A percentile compares a stretch with the other conserved stretches of the same genome.
Evolutionary conservation across 2,888 invertebrate species (phyloP).

Genomic region (Drosophila ezoana): DNA sequence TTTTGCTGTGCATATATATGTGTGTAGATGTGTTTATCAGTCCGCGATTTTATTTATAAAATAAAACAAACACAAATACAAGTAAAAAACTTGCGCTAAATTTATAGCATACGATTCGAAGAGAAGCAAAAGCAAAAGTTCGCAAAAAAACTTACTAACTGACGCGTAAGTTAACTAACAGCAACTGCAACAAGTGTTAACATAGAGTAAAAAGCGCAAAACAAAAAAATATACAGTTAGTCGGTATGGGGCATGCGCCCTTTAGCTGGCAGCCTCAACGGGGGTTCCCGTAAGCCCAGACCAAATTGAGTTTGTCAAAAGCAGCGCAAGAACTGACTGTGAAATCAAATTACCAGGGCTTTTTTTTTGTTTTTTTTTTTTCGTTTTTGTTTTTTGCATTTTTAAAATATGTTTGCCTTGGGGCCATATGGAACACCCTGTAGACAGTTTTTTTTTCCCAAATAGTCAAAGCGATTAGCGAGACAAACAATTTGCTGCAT

Average conservation of each 20-base stretch:
- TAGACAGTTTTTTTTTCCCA: background rate
- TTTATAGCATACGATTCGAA: background rate
- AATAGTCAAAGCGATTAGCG: constrained; percentile 7
- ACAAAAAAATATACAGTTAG: constrained; percentile 7
- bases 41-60: constrained; percentile 3
- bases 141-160: constrained; percentile 3
- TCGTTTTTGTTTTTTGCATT: background rate
- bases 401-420: constrained; percentile 2
- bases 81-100: constrained; percentile 10
- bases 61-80: constrained; percentile 1
- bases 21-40: constrained; percentile 20
- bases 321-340: constrained; percentile 31
- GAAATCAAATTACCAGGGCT: constrained; percentile 55
- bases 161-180: constrained; percentile 25
- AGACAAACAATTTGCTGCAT: background rate
- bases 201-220: background rate
- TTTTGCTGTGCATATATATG: constrained; percentile 2
- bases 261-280: constrained; percentile 1
- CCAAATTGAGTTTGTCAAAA: constrained; percentile 53
- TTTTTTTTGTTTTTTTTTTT: background rate
- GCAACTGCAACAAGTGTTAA: constrained; percentile 43
- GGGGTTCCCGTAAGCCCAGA: constrained; percentile 28
- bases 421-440: background rate
- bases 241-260: constrained; percentile 34
- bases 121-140: background rate